Conservation (phyloP, 2,888 invertebrate genomes). For the Willowsia nigromaculata region DNA sequence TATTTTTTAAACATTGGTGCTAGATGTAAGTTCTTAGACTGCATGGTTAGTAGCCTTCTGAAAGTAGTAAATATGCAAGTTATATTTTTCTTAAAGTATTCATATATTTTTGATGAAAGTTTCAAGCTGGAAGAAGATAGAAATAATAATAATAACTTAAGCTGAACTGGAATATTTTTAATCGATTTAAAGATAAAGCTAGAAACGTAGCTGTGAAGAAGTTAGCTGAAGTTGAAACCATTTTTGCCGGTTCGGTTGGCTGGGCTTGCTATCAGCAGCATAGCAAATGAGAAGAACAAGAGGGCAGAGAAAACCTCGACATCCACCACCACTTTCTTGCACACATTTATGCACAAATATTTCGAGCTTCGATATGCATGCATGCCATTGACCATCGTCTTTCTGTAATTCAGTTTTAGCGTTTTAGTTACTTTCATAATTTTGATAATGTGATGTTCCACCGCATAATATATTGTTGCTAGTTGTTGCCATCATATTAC, state of each 20-base stretch:
- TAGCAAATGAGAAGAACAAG: neutral
- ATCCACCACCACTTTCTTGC: neutral
- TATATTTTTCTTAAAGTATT: no score
- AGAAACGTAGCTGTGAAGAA: neutral
- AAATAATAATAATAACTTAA: no score
- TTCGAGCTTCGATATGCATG: slow-evolving; percentile 28
- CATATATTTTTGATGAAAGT: no score
- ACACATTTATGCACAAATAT: neutral
- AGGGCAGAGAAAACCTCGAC: slow-evolving; percentile 4
- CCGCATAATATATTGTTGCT: neutral
- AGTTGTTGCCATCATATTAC: neutral
- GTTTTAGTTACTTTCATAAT: neutral
- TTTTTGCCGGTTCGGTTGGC: slow-evolving; percentile 46
- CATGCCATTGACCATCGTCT: neutral
- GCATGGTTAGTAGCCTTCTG: no score
- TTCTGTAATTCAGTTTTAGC: neutral
- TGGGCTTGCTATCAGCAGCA: neutral
- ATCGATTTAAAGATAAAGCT: no score
- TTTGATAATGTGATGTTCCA: slow-evolving; percentile 3
- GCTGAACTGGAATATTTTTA: no score
- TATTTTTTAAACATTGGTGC: no score
- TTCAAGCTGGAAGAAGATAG: no score
- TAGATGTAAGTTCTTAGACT: no score
- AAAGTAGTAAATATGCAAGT: no score
- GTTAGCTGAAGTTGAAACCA: neutral